Percentiles rank a stretch among this genome's conserved stretches.
Conservation (phyloP, 1,140 invertebrate genomes). For the Diprion similis region DNA sequence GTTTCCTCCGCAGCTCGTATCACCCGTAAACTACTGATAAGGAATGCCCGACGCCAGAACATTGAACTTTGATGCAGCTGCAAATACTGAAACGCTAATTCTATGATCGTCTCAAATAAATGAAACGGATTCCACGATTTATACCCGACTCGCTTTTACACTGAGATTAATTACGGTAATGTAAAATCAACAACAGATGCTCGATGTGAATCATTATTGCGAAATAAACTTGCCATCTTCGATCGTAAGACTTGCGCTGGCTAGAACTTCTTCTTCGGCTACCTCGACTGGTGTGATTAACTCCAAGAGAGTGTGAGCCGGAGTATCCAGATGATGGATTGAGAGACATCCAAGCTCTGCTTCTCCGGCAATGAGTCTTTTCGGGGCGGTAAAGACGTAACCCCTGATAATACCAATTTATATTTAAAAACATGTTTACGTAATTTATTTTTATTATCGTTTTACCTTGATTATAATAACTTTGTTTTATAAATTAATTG, state of each 20-base stretch:
- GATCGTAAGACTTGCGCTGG: constrained; percentile 42
- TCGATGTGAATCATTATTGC: background rate
- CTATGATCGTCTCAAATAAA: too few species aligned
- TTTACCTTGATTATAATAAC: too few species aligned
- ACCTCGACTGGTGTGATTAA: constrained; percentile 41
- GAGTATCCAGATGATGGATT: constrained; percentile 57
- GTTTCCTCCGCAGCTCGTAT: background rate
- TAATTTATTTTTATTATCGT: too few species aligned
- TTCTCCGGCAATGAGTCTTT: constrained; percentile 52
- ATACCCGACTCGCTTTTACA: too few species aligned
- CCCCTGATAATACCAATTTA: constrained; percentile 39
- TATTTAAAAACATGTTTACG: background rate
- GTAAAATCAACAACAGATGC: background rate
- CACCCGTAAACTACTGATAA: background rate
- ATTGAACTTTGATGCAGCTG: background rate
- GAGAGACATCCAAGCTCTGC: constrained; percentile 57
- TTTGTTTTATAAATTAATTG: too few species aligned
- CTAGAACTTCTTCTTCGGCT: constrained; percentile 40
- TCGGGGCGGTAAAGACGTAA: constrained; percentile 59
- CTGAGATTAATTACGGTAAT: too few species aligned
- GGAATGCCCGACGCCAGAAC: background rate
- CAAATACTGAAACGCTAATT: background rate
- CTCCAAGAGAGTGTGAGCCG: constrained; percentile 52
- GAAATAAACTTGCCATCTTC: constrained; percentile 43
- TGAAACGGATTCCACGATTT: background rate